Conservation (phyloP, 2,797 vertebrate species). For the Scleropages formosus region DNA sequence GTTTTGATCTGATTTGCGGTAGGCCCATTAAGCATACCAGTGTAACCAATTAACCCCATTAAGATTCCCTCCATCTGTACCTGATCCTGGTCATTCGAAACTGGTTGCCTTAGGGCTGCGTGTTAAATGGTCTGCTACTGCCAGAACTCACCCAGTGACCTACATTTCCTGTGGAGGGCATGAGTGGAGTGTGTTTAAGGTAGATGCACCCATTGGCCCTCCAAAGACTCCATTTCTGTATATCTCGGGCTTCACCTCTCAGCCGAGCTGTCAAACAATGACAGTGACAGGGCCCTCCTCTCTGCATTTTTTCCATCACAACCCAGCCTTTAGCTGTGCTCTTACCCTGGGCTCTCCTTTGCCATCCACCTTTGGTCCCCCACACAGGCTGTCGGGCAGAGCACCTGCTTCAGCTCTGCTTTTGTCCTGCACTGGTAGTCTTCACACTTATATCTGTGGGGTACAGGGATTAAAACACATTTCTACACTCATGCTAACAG, state of each 20-base stretch:
- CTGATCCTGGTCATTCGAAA: not conserved
- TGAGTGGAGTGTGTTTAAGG: not conserved
- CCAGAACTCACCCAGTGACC: not conserved
- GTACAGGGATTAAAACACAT: not conserved
- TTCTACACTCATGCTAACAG: not conserved
- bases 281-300: too few species aligned
- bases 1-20: not conserved
- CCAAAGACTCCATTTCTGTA: not conserved
- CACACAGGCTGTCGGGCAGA: not conserved
- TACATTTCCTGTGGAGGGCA: not conserved
- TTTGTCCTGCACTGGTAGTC: not conserved
- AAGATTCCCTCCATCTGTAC: not conserved
- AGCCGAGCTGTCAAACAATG: too few species aligned
- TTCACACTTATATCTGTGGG: not conserved
- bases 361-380: not conserved
- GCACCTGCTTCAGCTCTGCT: too few species aligned
- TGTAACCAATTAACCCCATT: conserved; percentile 11
- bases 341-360: not conserved
- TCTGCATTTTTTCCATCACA: too few species aligned
- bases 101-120: not conserved
- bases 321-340: too few species aligned
- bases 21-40: not conserved
- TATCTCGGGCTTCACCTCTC: too few species aligned
- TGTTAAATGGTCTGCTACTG: too few species aligned
- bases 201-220: not conserved